These are phyloP conservation scores for Cotesia congregata DNA, from an alignment of 2,888 invertebrate genomes.

Conservation along the genomic window DNA sequence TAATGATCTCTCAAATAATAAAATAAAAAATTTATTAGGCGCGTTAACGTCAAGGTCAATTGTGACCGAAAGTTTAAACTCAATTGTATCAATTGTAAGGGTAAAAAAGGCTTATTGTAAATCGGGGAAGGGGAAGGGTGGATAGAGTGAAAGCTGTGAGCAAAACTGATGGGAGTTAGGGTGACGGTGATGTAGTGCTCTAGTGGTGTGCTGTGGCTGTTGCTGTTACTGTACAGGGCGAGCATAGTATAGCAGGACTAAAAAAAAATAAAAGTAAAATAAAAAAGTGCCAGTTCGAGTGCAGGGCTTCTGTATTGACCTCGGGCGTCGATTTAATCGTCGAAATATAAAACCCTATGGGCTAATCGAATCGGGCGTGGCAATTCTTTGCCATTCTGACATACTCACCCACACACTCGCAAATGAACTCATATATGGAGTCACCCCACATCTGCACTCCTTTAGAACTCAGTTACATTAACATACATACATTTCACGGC, in stretches of 20 bases:
- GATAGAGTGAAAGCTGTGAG: background rate
- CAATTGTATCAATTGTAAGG: background rate
- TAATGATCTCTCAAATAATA: background rate
- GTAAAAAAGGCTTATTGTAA: background rate
- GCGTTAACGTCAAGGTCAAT: background rate
- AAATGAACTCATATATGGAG: background rate
- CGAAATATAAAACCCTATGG: conserved; percentile 29
- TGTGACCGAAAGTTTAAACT: background rate
- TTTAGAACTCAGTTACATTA: background rate
- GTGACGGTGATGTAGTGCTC: background rate
- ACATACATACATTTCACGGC: background rate
- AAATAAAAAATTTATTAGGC: background rate
- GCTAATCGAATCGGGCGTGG: conserved; percentile 37
- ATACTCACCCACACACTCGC: background rate
- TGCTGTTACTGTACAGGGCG: too few relatives aligned
- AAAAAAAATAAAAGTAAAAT: background rate
- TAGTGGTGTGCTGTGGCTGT: too few relatives aligned
- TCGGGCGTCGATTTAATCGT: conserved; percentile 36
- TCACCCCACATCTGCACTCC: too few relatives aligned
- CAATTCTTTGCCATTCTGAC: conserved; percentile 17
- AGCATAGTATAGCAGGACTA: background rate
- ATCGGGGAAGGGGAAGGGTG: background rate
- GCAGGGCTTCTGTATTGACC: conserved; percentile 23
- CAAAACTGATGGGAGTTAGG: background rate
- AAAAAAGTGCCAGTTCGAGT: background rate